These are phyloP conservation scores for Tenthredo distinguenda DNA, from an alignment of 2,888 invertebrate species.

Conservation along the genomic window DNA sequence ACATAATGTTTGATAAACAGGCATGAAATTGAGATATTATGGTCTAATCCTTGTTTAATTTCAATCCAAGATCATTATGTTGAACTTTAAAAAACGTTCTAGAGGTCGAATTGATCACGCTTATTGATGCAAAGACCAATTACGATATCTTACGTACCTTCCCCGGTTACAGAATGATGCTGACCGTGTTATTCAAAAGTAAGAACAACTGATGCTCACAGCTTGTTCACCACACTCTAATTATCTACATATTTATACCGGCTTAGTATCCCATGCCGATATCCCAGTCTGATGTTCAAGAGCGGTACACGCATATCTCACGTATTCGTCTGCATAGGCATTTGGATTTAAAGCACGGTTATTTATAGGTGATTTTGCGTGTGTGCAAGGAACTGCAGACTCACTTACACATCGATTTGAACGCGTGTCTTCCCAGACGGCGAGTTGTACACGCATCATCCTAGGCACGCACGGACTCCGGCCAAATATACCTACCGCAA, in stretches of 20 bases:
- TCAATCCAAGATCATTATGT: neutral
- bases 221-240: neutral
- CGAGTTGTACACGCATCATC: conserved; percentile 30
- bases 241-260: neutral
- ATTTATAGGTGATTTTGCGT: neutral
- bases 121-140: neutral
- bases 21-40: neutral
- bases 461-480: conserved; percentile 43
- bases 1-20: neutral
- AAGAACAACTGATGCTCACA: neutral
- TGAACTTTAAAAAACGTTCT: neutral
- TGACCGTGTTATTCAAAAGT: neutral
- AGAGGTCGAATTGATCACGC: neutral
- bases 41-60: neutral
- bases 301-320: neutral
- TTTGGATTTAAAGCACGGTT: neutral
- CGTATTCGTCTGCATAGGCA: neutral
- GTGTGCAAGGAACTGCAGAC: neutral
- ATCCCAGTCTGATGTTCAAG: neutral
- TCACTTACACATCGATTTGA: neutral
- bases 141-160: neutral
- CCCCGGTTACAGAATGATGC: neutral
- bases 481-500: conserved; percentile 35
- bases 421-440: neutral
- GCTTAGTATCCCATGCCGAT: neutral